These are phyloP conservation scores for Dipodomys stephensi DNA, from an alignment of 2,113 vertebrate species.

Conservation along the genomic window DNA sequence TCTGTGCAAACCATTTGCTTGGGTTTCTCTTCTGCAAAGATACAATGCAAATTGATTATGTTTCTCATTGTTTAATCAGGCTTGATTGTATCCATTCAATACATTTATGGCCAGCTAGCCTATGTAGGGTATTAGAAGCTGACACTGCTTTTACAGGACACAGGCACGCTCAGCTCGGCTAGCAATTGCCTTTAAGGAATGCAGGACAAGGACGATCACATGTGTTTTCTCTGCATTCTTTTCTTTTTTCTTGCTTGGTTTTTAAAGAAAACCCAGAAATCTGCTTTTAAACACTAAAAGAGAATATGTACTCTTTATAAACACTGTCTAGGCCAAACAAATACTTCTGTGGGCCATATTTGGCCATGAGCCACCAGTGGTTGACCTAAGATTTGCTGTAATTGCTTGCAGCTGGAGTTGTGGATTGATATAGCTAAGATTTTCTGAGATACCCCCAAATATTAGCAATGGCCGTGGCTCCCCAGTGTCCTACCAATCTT, in stretches of 20 bases:
- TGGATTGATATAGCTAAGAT: neutral
- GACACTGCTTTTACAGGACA: too few species aligned
- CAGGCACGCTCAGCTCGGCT: neutral
- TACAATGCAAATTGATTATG: neutral
- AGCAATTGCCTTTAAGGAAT: neutral
- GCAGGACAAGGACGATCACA: neutral
- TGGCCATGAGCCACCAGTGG: neutral
- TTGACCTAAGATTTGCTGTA: neutral
- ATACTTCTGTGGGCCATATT: neutral
- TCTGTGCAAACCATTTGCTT: neutral
- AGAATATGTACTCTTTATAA: conserved; percentile 24
- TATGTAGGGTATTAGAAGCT: neutral
- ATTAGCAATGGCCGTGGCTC: neutral
- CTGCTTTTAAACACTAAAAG: conserved; percentile 33
- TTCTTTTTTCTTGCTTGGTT: neutral
- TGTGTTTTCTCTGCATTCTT: neutral
- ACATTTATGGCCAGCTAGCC: neutral
- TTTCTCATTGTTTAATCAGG: neutral
- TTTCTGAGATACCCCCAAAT: neutral
- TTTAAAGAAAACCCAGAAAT: neutral
- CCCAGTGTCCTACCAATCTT: neutral
- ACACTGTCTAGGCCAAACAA: neutral
- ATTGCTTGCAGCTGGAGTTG: neutral
- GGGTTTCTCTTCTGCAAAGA: neutral
- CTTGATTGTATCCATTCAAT: neutral